Base-by-base conservation (phyloP, 1,140 invertebrate genomes). In the Pissodes strobi region DNA sequence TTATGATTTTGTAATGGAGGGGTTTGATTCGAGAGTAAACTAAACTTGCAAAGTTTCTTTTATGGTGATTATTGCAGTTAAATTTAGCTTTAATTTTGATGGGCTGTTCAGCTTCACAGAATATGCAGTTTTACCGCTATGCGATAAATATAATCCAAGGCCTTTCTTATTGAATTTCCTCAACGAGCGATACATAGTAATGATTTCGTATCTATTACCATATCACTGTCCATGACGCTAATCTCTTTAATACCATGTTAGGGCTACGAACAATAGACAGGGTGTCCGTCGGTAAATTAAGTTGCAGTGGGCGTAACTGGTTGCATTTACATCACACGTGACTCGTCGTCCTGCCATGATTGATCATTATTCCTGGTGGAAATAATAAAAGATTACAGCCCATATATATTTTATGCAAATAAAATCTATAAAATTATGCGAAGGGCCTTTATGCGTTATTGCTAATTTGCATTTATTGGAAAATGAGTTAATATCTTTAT, bases 391-490 rank as follows among this genome's bases (percentile, higher is more conserved):
- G 66, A 68, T 64, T 64, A 53, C 66, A 25, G 51, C 43, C 60
- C 60, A 38, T 62, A 62, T 39, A 60, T 52, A 63, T 27, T 55
- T 63, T 63, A 63, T 64, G 62, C 53, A 64, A 64, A 64, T 64
- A 49, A 18, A 55, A 43, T 45, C 49, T 63, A 63, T 63, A 63
- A 63, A 63, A 63, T 62, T 63, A 58, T 64, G 43, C 52, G 25
- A 37, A 53, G 62, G 53, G 41, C 22, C 62, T 56, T 53, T 59
- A 59, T 56, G 61, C 15, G 55, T 59, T 68, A 64, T 68, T 68
- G 61, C 66, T 68, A 68, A 68, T 68, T 68, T 68, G 56, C 66
- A 68, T 68, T 68, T 64, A 68, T 68, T 55, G 61, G 46, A 64
- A 61, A 68, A 68, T 68, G 59, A 62, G 48, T 62, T 60, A 60